Percentiles rank a stretch among this genome's conserved stretches.
These are phyloP conservation scores for Ctenopoma multispine DNA, from an alignment of 2,797 vertebrate genomes.

Conservation along the genomic window DNA sequence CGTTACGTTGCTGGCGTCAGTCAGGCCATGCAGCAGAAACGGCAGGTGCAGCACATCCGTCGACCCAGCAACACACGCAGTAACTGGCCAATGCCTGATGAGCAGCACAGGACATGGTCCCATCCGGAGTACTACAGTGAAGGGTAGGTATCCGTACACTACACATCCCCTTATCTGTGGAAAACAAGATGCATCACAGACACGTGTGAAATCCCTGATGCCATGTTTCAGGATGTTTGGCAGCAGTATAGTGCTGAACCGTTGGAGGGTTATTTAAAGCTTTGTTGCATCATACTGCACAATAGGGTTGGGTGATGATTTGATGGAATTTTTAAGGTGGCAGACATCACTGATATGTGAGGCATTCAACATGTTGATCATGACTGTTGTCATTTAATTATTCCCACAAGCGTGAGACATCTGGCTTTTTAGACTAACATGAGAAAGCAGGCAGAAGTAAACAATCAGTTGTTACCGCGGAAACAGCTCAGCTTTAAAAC, in stretches of 20 bases:
- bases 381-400: constrained; percentile 32
- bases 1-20: constrained; percentile 98
- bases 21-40: constrained; percentile 99
- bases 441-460: constrained; percentile 18
- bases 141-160: constrained; percentile 81
- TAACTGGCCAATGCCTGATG: constrained; percentile 95
- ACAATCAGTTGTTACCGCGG: constrained; percentile 12
- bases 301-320: background rate
- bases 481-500: background rate
- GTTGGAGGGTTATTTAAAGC: constrained; percentile 25
- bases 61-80: constrained; percentile 90
- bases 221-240: background rate
- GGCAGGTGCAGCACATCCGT: constrained; percentile 94
- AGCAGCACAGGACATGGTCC: constrained; percentile 95
- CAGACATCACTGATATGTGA: constrained; percentile 8
- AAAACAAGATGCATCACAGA: background rate
- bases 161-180: background rate
- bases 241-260: background rate
- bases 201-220: background rate
- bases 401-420: constrained; percentile 26
- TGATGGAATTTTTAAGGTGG: constrained; percentile 15
- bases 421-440: constrained; percentile 7
- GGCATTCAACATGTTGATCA: constrained; percentile 34
- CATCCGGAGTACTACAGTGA: constrained; percentile 96
- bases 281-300: background rate